Base-by-base conservation (phyloP, 2,888 invertebrate species). In the Scrobipalpa atriplicella region DNA sequence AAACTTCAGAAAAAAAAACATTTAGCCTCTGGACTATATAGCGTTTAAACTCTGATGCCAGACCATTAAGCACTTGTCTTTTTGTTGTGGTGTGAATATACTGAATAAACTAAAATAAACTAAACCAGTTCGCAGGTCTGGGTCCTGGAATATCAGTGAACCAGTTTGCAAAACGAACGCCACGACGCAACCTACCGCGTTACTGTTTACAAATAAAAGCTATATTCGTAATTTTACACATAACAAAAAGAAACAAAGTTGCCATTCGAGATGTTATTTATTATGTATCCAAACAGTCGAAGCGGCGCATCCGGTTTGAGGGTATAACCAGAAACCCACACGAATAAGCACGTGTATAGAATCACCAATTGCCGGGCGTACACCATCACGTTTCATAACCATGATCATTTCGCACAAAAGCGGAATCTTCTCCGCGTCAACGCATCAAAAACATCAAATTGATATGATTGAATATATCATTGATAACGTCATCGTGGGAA, bases 221-320 rank as follows among this genome's bases (percentile, higher is more conserved):
- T 69, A 75, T 76, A 73, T 69, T 72, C 64, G 54, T 75, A 75
- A 78, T 78, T 75, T 72, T 69, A 68, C 69, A 70, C 69, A n/a
- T n/a, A n/a, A n/a, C n/a, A 79, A 81, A 80, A 81, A 80, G 71
- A 71, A 67, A 77, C 72, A 72, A 72, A 75, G 68, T 62, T 18
- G 77, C 76, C 74, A 70, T 65, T 75, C 68, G 70, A 64, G 69
- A 64, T 67, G 68, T 75, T 79, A 73, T 76, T 76, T 78, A 73
- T 76, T 76, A 72, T 41, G 70, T 72, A 72, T 75, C 74, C 76
- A 79, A 81, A 83, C 78, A 74, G 71, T 66, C 69, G 66, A 62
- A 70, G 71, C 66, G 68, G 68, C 73, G 76, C 75, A 83, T 88
- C 89, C 89, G 88, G 87, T 86, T 87, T 83, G 82, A 78, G 83